A percentile compares a stretch with the other conserved stretches of the same genome.
phyloP scores from a whole-genome alignment of 2,113 vertebrate genomes.

The Odobenus rosmarus region DNA sequence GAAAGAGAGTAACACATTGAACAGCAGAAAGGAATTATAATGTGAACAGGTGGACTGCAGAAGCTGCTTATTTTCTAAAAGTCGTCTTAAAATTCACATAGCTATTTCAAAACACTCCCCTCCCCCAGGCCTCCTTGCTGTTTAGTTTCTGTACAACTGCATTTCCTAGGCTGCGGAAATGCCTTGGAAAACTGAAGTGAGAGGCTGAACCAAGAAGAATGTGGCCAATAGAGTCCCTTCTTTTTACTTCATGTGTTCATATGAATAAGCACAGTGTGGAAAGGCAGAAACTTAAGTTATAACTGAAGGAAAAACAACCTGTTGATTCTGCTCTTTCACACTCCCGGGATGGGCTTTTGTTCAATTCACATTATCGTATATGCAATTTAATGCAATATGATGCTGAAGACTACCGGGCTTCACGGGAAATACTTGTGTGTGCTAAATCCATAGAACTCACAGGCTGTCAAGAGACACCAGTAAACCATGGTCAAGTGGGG shows the following conservation, averaged over 20 bases:
- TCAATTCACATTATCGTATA: neutral
- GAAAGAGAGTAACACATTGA: neutral
- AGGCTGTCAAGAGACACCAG: neutral
- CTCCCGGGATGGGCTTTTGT: neutral
- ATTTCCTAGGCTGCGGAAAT: neutral
- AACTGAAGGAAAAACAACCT: neutral
- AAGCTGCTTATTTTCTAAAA: constrained; percentile 15
- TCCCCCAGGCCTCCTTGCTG: neutral
- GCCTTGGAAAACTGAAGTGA: neutral
- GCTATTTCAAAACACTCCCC: neutral
- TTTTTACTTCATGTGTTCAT: neutral
- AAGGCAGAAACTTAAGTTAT: neutral
- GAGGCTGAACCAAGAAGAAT: neutral
- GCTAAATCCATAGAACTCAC: neutral
- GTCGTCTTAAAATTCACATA: neutral
- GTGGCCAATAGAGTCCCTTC: neutral
- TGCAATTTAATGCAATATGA: neutral
- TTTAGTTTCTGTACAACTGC: neutral
- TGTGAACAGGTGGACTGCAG: neutral
- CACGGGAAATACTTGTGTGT: neutral
- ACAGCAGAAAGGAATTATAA: neutral
- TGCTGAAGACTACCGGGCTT: neutral
- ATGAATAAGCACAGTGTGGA: constrained; percentile 14
- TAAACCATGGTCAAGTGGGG: neutral
- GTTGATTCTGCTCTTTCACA: neutral